Evolutionary conservation across 30 jellyfish, hydroid and myxozoan species (phyloP).

Genomic region (Chrysaora quinquecirrha): DNA sequence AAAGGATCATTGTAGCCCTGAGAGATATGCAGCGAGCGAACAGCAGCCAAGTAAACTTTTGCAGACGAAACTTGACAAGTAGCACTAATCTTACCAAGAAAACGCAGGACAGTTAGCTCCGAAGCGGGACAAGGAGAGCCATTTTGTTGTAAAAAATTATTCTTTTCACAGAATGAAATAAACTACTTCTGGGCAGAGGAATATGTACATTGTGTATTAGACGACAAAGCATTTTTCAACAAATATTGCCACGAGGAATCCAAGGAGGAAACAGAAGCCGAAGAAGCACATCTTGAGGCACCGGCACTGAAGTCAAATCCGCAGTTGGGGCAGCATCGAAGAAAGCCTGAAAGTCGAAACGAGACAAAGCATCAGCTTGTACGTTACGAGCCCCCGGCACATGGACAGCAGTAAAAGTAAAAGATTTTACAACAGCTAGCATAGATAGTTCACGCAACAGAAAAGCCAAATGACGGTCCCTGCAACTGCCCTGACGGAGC

Average conservation of each 20-base stretch:
- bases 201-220: not conserved
- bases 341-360: conserved; percentile 42
- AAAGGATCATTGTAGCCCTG: not conserved
- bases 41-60: conserved; percentile 11
- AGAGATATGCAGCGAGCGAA: conserved; percentile 14
- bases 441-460: conserved; percentile 16
- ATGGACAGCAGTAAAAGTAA: conserved; percentile 19
- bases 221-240: not conserved
- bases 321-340: conserved; percentile 12
- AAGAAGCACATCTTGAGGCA: not conserved
- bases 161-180: not conserved
- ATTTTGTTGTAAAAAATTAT: not conserved
- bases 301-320: not conserved
- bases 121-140: conserved; percentile 19
- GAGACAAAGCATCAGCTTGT: conserved; percentile 29
- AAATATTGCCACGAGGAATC: conserved; percentile 22
- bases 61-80: not conserved
- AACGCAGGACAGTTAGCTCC: conserved; percentile 20
- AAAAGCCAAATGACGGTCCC: conserved; percentile 33
- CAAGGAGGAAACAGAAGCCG: conserved; percentile 25
- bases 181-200: conserved; percentile 15
- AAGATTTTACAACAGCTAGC: conserved; percentile 7
- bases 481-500: no score
- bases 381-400: not conserved
- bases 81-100: not conserved